Evolutionary conservation across 1,140 invertebrate species (phyloP), one percentile per base, ranked within the genome.

Genomic region (Ips nitidus): DNA sequence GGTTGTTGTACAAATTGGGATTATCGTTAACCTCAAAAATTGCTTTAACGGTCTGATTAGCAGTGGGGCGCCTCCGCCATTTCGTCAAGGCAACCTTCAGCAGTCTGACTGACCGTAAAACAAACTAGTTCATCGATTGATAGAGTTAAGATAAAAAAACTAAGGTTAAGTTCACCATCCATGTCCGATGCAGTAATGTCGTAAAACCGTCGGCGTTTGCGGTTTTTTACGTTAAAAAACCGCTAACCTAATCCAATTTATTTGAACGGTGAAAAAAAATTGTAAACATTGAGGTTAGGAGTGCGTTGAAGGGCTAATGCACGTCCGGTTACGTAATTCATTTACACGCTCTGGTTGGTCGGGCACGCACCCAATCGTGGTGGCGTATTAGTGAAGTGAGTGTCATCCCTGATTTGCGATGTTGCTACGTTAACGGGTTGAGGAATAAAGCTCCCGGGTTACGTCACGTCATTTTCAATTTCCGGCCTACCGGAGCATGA

Each of bases 381-480:
- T 22, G 22, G 22, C 22, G 22, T 22, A 22, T 22, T 22, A 22
- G 22, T 50, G 3, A 8, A 50, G 45, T 50, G 45, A 50, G 22
- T 7, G 6, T 56, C 53, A 2, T 56, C 38, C 38, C n/a, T 37
- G 38, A 37, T 65, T 38, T 7, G 3, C 50, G 41, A 42, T 1
- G 5, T 22, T 22, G 22, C 22, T 22, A 22, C 22, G 22, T 50
- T 50, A 22, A 22, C 22, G 45, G 8, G 36, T 39, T 41, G 3
- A 41, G 53, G 37, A 56, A 61, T 59, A 60, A 22, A 22, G 6
- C 45, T 7, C 36, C 57, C 22, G 4, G 5, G 42, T 68, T 68
- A 55, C 66, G 66, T 53, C 66, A 59, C 58, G 66, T 68, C 66
- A 68, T 68, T 68, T 68, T 68, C 66, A 61, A 61, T 68, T 68